A percentile compares a stretch with the other conserved stretches of the same genome.
phyloP scores from a whole-genome alignment of 2,113 vertebrate species.

The Colaptes auratus region DNA sequence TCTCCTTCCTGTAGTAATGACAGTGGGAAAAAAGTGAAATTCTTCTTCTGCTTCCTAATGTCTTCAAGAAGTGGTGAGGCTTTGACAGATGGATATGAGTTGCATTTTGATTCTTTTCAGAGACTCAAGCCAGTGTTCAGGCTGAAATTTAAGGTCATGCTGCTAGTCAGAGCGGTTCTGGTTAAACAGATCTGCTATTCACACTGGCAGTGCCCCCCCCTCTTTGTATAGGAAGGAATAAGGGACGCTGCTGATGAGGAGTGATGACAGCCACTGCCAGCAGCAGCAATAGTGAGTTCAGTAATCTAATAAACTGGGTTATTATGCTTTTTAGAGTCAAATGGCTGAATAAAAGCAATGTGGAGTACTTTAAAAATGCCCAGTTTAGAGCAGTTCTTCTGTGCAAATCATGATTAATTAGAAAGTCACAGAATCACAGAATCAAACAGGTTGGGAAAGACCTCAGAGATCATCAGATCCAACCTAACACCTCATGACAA shows the following conservation, averaged over 20 bases:
- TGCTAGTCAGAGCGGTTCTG: neutral
- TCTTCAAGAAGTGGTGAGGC: accelerated
- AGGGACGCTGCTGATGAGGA: constrained; percentile 42
- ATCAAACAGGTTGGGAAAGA: too few species aligned
- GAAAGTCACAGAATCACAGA: neutral
- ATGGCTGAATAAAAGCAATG: neutral
- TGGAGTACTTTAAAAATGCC: neutral
- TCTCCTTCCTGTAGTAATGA: neutral
- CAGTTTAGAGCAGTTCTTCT: neutral
- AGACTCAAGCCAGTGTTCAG: neutral
- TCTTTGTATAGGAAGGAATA: neutral
- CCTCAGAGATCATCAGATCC: too few species aligned
- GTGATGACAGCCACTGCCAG: constrained; percentile 52
- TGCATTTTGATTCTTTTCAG: constrained; percentile 14
- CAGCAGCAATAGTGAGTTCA: constrained; percentile 8
- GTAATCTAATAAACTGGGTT: neutral
- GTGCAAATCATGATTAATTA: accelerated
- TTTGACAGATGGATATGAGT: neutral
- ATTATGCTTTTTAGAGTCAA: constrained; percentile 34
- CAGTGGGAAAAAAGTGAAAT: neutral
- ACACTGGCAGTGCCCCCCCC: neutral
- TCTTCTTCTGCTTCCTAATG: neutral
- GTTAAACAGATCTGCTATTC: constrained; percentile 49
- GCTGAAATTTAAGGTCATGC: constrained; percentile 45
- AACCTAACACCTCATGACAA: too few species aligned